Evolutionary conservation across 2,797 vertebrate genomes (phyloP), one percentile per base, ranked within the genome.

Genomic region (Poliocrania exsul): DNA sequence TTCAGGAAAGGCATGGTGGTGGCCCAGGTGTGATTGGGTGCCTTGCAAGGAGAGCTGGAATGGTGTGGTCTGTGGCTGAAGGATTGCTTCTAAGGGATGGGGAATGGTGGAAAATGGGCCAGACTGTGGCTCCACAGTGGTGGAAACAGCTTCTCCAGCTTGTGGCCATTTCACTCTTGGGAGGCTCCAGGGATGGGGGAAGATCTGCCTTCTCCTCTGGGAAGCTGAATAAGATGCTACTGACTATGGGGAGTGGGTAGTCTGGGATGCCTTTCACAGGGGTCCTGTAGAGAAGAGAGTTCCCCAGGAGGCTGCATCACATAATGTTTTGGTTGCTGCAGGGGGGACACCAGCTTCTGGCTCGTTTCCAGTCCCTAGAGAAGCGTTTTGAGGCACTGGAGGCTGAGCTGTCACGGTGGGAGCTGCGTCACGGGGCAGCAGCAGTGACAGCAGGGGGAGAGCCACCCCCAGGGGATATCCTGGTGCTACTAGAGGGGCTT

Each of bases 291-390:
- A 88, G 31, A 25, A n/a, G 31, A 23, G 9, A 3, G 8, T 18
- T 51, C 18, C 13, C 16, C 0, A 0, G 3, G 17, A 17, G 20
- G 14, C 65, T 74, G 42, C 62, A 25, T 47, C 6, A 4, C 20
- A 13, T 17, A 20, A 6, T 89, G 8, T 18, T 40, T 89, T 60
- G 81, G 62, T 40, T 0, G 0, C 33, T 3, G 1, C 58, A 95
- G 92, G 96, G 86, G 2, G 97, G 97, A 70, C 96, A 97, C 65
- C 88, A 5, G 17, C 64, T 98, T 33, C 92, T 98, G 70, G 96
- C 97, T 77, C 97, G 53, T 24, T 94, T 98, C 19, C 97, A 98
- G 58, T 85, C 97, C 10, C 91, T 98, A 90, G 98, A 98, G 86
- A 97, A 96, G 83, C 97, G 97, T 49, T 97, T 98, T 9, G 96